Evolutionary conservation across 2,797 vertebrate genomes (phyloP).

Genomic region (Rhynchotus rufescens): DNA sequence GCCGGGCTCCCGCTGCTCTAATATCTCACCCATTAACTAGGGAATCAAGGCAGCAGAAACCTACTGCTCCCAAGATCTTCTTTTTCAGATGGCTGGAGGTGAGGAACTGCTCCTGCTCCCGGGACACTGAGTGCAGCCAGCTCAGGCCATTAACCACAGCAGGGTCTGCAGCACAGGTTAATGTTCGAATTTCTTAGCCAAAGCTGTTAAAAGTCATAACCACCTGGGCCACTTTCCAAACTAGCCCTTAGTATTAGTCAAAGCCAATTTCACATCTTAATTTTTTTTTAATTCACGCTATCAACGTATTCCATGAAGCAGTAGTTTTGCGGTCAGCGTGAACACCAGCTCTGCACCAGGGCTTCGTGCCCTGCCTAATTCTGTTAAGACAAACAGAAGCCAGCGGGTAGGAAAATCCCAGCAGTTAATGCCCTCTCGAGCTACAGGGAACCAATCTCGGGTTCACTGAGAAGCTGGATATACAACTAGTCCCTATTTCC

Average conservation of each 20-base stretch:
- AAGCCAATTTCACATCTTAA: not conserved
- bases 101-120: not conserved
- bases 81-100: not conserved
- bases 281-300: not conserved
- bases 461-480: not conserved
- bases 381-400: not conserved
- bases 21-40: not conserved
- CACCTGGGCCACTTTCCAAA: not conserved
- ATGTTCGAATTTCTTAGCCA: not conserved
- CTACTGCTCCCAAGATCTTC: not conserved
- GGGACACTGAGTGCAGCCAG: fast-evolving
- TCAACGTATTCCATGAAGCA: not conserved
- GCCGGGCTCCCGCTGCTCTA: not conserved
- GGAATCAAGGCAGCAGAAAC: not conserved
- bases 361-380: fast-evolving
- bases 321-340: not conserved
- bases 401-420: not conserved
- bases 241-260: not conserved
- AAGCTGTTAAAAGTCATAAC: not conserved
- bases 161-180: not conserved
- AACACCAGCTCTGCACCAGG: not conserved
- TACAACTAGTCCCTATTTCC: not conserved
- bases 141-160: not conserved
- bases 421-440: not conserved
- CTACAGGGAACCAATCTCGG: not conserved